Evolutionary conservation across 2,797 vertebrate genomes (phyloP), one percentile per base, ranked within the genome.

Genomic region (Perodicticus potto): DNA sequence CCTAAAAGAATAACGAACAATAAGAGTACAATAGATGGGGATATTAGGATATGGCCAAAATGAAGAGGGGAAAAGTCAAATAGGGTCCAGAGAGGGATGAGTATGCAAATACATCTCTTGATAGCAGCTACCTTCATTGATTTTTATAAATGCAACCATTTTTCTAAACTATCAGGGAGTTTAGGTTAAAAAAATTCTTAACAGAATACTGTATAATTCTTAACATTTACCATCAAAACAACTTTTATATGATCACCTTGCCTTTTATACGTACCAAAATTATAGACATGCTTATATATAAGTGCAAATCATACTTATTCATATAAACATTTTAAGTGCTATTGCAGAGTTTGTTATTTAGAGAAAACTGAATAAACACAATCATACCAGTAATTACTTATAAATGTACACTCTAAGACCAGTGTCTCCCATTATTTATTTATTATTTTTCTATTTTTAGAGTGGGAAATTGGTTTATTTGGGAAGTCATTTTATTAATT

Each of bases 111-210:
- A 3, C 22, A 59, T 59, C 57, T 78, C 84, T 84, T 84, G 65
- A 69, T 49, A 83, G 87, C 2, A 77, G 59, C 29, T 49, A 78
- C 12, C 27, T 53, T 77, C 82, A 55, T 5, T 73, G 63, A 32
- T 73, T 55, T 87, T 73, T 92, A 74, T 34, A 23, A 73, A 57
- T 88, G 53, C 10, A 84, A 84, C 4, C n/a, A 59, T 83, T 82
- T 93, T 86, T 83, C 34, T 40, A 22, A 78, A 87, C 13, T 80
- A 3, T 40, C 16, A 92, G 27, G 19, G 11, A 74, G 69, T 74
- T 86, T 67, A 55, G 3, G 45, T 88, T 85, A 78, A 85, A 93
- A 86, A 83, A 29, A 53, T 72, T 72, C 12, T 53, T 73, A 84
- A 37, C 53, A 72, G 25, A 78, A 84, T 92, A 80, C 12, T 80